Percentiles rank a stretch among this genome's conserved stretches.
These are phyloP conservation scores for Gymnodraco acuticeps DNA, from an alignment of 2,797 vertebrate species.

Conservation along the genomic window DNA sequence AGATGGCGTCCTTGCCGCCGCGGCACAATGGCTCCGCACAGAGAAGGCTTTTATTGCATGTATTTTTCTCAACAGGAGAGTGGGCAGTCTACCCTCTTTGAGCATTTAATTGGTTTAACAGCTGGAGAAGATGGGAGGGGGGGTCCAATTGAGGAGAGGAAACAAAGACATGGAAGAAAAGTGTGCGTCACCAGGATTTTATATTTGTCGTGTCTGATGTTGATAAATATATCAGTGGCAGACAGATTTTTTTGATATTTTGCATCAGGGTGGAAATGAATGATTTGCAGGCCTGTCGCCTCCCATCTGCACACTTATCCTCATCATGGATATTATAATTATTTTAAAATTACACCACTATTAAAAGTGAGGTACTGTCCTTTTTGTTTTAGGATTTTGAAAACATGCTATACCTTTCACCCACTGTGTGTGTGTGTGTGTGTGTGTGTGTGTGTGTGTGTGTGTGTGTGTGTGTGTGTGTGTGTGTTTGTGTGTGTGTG, in stretches of 20 bases:
- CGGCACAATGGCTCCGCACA: conserved; percentile 78
- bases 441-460: conserved; percentile 11
- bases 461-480: conserved; percentile 20
- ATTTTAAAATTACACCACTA: conserved; percentile 31
- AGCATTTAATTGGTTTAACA: conserved; percentile 84
- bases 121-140: conserved; percentile 74
- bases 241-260: conserved; percentile 56
- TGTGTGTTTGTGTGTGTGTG: conserved; percentile 15
- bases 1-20: conserved; percentile 76
- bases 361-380: conserved; percentile 17
- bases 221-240: conserved; percentile 57
- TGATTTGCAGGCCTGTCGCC: conserved; percentile 56
- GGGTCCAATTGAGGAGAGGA: conserved; percentile 45
- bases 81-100: conserved; percentile 82
- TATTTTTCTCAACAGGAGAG: conserved; percentile 82
- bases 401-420: conserved; percentile 28
- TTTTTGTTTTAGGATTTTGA: conserved; percentile 33
- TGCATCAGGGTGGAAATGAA: conserved; percentile 46
- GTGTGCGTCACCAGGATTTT: conserved; percentile 59
- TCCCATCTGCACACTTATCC: conserved; percentile 36
- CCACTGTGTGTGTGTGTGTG: conserved; percentile 22
- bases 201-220: conserved; percentile 63
- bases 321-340: conserved; percentile 48
- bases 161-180: conserved; percentile 70
- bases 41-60: conserved; percentile 80